Base-by-base conservation (phyloP, 1,140 invertebrate species). In the Lethocerus indicus region DNA sequence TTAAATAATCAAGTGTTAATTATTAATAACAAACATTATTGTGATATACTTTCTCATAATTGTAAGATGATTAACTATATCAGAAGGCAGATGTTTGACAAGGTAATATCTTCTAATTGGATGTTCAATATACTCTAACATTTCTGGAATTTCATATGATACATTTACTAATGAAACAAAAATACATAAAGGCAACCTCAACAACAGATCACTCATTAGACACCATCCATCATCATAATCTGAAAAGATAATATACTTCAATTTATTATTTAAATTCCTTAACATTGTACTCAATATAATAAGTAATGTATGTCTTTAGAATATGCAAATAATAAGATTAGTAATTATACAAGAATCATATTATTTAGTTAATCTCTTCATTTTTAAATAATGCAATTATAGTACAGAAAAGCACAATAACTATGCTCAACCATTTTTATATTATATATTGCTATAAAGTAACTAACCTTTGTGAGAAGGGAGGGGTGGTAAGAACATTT, bases 401-500 rank as follows among this genome's bases (percentile, higher is more conserved):
- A n/a, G n/a, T n/a, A n/a, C n/a, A n/a, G n/a, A n/a, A n/a, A n/a
- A n/a, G n/a, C n/a, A n/a, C n/a, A n/a, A n/a, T n/a, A n/a, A n/a
- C n/a, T n/a, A n/a, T n/a, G n/a, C n/a, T n/a, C n/a, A n/a, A n/a
- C n/a, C n/a, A n/a, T n/a, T n/a, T n/a, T n/a, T 23, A 32, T 35
- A 41, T 6, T 14, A 47, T 6, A 13, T 36, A 9, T 47, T 7
- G 28, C 6, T 9, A 35, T 6, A 40, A 25, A 36, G 25, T 44
- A 13, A 57, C 27, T 54, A 59, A 73, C 71, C 71, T 32, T 57
- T 60, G 58, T 84, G 76, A 37, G 62, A 58, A 1, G 75, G 78
- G 32, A 87, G 57, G 1, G 81, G 75, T 2, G 79, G 74, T 12
- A 88, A 63, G 58, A 87, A 87, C 62, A 78, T 83, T 63, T 76